These are phyloP conservation scores for Hycleus cichorii DNA, from an alignment of 1,140 invertebrate species.

Conservation along the genomic window DNA sequence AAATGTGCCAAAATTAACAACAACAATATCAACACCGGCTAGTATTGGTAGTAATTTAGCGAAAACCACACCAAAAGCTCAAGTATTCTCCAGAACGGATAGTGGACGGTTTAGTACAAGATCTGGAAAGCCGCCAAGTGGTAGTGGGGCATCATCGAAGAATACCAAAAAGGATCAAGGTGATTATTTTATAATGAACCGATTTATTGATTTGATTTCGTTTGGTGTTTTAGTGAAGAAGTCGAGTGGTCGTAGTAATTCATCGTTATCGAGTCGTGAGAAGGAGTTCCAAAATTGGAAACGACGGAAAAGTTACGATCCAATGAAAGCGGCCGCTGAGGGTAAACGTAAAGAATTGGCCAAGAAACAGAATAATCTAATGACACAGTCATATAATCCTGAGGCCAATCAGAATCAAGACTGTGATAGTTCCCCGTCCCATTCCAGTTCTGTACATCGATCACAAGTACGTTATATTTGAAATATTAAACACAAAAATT, in stretches of 20 bases:
- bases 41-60: slow-evolving; percentile 8
- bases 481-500: not conserved
- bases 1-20: slow-evolving; percentile 24
- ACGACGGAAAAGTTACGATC: slow-evolving; percentile 82
- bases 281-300: slow-evolving; percentile 90
- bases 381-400: slow-evolving; percentile 35
- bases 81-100: slow-evolving; percentile 52
- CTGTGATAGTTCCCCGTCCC: slow-evolving; percentile 40
- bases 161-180: slow-evolving; percentile 22
- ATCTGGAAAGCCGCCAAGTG: slow-evolving; percentile 29
- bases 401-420: slow-evolving; percentile 33
- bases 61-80: slow-evolving; percentile 33
- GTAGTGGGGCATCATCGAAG: slow-evolving; percentile 19
- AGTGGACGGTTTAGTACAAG: slow-evolving; percentile 59
- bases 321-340: slow-evolving; percentile 78
- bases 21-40: not conserved
- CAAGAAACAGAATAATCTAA: slow-evolving; percentile 26
- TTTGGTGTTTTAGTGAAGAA: slow-evolving; percentile 47
- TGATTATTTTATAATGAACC: too few species aligned
- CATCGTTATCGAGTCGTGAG: slow-evolving; percentile 58
- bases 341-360: slow-evolving; percentile 55
- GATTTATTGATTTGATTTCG: too few species aligned
- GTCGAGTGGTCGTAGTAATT: slow-evolving; percentile 49
- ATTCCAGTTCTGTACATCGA: slow-evolving; percentile 41
- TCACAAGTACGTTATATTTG: slow-evolving; percentile 31